Conservation (phyloP, 2,797 vertebrate species). For the Arnoldichthys spilopterus region DNA sequence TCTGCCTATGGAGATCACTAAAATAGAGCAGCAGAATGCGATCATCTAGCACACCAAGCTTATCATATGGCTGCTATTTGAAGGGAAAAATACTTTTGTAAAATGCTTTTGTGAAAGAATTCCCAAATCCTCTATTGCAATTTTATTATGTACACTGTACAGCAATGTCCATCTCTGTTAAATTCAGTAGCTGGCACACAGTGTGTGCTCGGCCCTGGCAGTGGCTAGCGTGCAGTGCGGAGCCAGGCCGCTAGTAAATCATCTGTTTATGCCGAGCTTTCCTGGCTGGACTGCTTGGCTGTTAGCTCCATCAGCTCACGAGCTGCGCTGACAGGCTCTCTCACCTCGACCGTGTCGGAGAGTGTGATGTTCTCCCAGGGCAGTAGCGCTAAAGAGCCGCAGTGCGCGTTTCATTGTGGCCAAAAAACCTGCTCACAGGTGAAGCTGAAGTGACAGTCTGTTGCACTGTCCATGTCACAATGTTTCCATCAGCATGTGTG, state of each 20-base stretch:
- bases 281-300: slow-evolving; percentile 27
- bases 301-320: slow-evolving; percentile 36
- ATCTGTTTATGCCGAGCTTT: slow-evolving; percentile 29
- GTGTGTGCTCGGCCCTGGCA: slow-evolving; percentile 5
- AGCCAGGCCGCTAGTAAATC: slow-evolving; percentile 21
- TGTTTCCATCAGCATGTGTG: slow-evolving; percentile 50
- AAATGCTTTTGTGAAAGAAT: slow-evolving; percentile 26
- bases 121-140: background rate
- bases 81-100: slow-evolving; percentile 32
- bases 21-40: slow-evolving; percentile 61
- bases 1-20: slow-evolving; percentile 63
- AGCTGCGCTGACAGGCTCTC: slow-evolving; percentile 43
- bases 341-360: slow-evolving; percentile 45
- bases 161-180: background rate
- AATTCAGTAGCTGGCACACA: background rate
- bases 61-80: slow-evolving; percentile 39
- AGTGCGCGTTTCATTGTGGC: slow-evolving; percentile 53
- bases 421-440: slow-evolving; percentile 60
- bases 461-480: slow-evolving; percentile 68
- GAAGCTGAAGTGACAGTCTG: slow-evolving; percentile 71
- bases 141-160: background rate
- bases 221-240: background rate
- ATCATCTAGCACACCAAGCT: slow-evolving; percentile 61
- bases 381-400: slow-evolving; percentile 19
- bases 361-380: slow-evolving; percentile 43